These are phyloP conservation scores for Cephalopterus ornatus DNA, from an alignment of 2,113 vertebrate species.

Conservation along the genomic window DNA sequence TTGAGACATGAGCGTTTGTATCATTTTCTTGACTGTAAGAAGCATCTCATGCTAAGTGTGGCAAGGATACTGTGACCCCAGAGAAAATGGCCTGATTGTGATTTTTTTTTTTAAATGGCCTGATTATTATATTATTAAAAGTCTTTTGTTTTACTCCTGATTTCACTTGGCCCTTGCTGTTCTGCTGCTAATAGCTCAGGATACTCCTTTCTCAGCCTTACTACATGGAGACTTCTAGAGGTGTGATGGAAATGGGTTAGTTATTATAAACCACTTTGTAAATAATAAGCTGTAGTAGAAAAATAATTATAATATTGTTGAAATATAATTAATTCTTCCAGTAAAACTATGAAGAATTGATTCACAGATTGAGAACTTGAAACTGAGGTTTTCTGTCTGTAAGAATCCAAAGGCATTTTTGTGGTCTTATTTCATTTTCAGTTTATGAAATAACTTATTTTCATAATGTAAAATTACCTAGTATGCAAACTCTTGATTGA, in stretches of 20 bases:
- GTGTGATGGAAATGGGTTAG: not conserved
- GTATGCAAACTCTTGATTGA: not conserved
- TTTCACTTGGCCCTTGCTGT: not conserved
- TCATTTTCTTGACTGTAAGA: not conserved
- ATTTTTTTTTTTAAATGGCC: not conserved
- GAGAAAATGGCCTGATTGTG: not conserved
- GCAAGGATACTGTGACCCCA: not conserved
- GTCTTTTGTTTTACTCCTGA: not conserved
- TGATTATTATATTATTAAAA: not conserved
- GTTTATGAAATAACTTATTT: conserved; percentile 14
- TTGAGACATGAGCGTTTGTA: not conserved
- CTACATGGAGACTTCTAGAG: not conserved
- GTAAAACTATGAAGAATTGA: not conserved
- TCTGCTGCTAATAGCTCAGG: not conserved
- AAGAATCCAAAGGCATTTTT: not conserved
- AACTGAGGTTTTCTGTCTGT: not conserved
- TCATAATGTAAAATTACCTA: not conserved
- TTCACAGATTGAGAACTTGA: not conserved
- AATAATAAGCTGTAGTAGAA: not conserved
- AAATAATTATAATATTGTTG: not conserved
- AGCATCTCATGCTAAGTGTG: not conserved
- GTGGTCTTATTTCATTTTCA: conserved; percentile 1
- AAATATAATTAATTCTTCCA: not conserved
- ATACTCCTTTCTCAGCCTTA: not conserved
- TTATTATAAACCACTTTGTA: not conserved